Conservation (phyloP, 2,113 vertebrate species). For the Oceanodroma tethys region DNA sequence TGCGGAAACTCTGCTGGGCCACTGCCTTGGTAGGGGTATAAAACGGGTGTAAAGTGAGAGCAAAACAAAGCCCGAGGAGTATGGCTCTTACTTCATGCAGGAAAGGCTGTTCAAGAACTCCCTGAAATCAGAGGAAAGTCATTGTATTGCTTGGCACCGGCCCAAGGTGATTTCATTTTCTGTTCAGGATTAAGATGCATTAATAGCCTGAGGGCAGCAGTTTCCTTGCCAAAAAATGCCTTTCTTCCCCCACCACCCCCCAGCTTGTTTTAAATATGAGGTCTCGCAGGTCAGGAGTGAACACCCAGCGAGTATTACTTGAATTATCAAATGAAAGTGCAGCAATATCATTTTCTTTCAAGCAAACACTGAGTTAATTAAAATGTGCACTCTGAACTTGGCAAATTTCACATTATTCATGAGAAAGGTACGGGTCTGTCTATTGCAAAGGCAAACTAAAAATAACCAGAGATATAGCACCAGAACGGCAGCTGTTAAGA, state of each 20-base stretch:
- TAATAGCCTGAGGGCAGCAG: slow-evolving; percentile 56
- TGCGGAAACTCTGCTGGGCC: neutral
- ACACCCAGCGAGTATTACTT: slow-evolving; percentile 23
- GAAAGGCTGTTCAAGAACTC: slow-evolving; percentile 14
- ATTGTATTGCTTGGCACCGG: slow-evolving; percentile 64
- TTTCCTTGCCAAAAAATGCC: slow-evolving; percentile 55
- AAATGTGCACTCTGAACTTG: slow-evolving; percentile 43
- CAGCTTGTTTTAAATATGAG: slow-evolving; percentile 34
- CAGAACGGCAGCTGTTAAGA: neutral
- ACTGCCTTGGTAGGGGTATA: neutral
- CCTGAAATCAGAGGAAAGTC: slow-evolving; percentile 60
- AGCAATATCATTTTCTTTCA: slow-evolving; percentile 33
- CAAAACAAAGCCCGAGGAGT: neutral
- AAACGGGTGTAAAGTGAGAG: neutral
- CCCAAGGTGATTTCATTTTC: slow-evolving; percentile 76
- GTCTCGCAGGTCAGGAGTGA: slow-evolving; percentile 34
- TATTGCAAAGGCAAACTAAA: slow-evolving; percentile 50
- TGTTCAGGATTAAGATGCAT: slow-evolving; percentile 59
- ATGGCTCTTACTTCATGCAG: neutral
- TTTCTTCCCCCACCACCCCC: neutral
- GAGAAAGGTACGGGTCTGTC: neutral
- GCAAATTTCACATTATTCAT: slow-evolving; percentile 38
- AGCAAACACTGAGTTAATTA: slow-evolving; percentile 58
- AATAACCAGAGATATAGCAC: slow-evolving; percentile 28
- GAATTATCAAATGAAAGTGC: slow-evolving; percentile 48